Conservation (phyloP, 2,797 vertebrate genomes). For the Cetoscarus ocellatus region DNA sequence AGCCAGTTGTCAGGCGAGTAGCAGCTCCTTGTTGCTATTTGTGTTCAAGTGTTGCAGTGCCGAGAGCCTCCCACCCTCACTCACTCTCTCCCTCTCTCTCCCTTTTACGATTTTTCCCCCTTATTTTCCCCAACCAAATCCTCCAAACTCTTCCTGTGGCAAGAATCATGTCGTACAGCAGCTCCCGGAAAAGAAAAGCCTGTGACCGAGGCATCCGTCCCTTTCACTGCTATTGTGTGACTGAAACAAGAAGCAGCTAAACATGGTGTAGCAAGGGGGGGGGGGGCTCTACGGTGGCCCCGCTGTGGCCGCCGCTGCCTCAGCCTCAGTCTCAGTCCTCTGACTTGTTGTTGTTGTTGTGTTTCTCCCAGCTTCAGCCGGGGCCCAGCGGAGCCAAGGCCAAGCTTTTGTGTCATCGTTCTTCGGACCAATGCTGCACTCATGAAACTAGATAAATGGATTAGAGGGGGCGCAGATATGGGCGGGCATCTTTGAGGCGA, state of each 20-base stretch:
- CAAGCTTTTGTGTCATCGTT: slow-evolving; percentile 82
- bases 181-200: slow-evolving; percentile 72
- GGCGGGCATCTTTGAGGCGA: slow-evolving; percentile 83
- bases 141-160: slow-evolving; percentile 73
- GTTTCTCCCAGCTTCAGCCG: slow-evolving; percentile 29
- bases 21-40: slow-evolving; percentile 77
- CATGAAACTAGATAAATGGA: slow-evolving; percentile 90
- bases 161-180: slow-evolving; percentile 69
- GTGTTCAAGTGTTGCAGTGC: slow-evolving; percentile 69
- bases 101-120: slow-evolving; percentile 21
- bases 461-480: slow-evolving; percentile 85
- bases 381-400: slow-evolving; percentile 31
- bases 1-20: slow-evolving; percentile 73
- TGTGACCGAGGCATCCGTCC: slow-evolving; percentile 62
- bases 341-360: slow-evolving; percentile 76
- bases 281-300: slow-evolving; percentile 71
- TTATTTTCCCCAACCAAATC: slow-evolving; percentile 46
- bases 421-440: slow-evolving; percentile 81
- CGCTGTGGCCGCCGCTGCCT: slow-evolving; percentile 79
- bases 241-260: slow-evolving; percentile 74
- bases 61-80: slow-evolving; percentile 51
- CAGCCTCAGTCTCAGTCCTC: slow-evolving; percentile 76
- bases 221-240: slow-evolving; percentile 67
- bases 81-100: slow-evolving; percentile 41
- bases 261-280: slow-evolving; percentile 62